Conservation (phyloP, 2,113 vertebrate species). For the Salvelinus namaycush region DNA sequence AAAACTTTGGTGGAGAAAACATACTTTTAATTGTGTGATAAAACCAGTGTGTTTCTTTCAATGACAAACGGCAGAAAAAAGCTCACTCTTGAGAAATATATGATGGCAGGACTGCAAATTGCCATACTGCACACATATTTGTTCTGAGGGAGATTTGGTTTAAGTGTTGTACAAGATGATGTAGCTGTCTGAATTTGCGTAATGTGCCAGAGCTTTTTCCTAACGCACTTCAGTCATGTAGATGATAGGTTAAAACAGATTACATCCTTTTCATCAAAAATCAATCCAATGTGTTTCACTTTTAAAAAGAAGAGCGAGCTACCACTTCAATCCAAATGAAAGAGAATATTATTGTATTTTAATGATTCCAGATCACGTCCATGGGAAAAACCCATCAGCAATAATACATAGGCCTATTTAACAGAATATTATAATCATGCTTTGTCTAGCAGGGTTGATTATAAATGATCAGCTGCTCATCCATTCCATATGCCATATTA, state of each 20-base stretch:
- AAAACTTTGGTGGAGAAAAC: not conserved
- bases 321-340: not conserved
- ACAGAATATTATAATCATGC: constrained; percentile 31
- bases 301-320: too few relatives aligned
- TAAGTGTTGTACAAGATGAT: too few relatives aligned
- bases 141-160: too few relatives aligned
- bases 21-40: not conserved
- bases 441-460: not conserved
- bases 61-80: too few relatives aligned
- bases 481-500: constrained; percentile 24
- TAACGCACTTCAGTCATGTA: too few relatives aligned
- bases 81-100: too few relatives aligned
- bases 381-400: constrained; percentile 5
- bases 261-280: not conserved
- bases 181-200: too few relatives aligned
- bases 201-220: not conserved
- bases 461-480: constrained; percentile 31
- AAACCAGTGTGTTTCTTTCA: too few relatives aligned
- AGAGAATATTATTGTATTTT: not conserved
- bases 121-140: too few relatives aligned
- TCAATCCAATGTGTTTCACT: too few relatives aligned
- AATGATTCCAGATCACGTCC: not conserved
- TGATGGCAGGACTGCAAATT: too few relatives aligned
- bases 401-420: constrained; percentile 20
- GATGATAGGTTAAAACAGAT: not conserved